Conservation (phyloP, 2,888 invertebrate species). For the Aricia artaxerxes region DNA sequence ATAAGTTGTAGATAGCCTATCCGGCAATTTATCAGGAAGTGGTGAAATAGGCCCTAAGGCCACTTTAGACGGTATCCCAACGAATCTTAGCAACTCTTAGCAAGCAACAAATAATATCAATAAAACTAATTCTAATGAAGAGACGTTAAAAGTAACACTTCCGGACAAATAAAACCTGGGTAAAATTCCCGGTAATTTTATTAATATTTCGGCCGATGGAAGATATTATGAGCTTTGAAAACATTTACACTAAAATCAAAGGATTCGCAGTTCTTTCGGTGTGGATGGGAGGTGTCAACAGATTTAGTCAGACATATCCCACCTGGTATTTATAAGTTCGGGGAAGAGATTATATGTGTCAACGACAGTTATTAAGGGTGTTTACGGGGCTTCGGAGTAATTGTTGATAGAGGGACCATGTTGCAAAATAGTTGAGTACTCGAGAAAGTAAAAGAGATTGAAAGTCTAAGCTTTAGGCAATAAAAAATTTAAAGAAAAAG, state of each 20-base stretch:
- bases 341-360: constrained; percentile 74
- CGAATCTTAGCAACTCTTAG: not conserved
- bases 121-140: not conserved
- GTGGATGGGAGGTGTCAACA: not conserved
- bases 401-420: constrained; percentile 15
- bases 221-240: constrained; percentile 17
- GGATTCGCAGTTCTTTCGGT: constrained; percentile 14
- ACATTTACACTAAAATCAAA: constrained; percentile 26
- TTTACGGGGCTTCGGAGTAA: constrained; percentile 55
- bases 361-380: constrained; percentile 69
- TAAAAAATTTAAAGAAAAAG: no score
- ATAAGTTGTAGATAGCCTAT: no score
- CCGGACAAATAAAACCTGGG: not conserved
- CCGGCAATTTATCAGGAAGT: no score
- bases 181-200: not conserved
- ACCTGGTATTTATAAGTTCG: constrained; percentile 22
- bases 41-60: no score
- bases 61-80: not conserved
- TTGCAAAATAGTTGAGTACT: not conserved
- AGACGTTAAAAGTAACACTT: not conserved
- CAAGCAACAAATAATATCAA: not conserved
- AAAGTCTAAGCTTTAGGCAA: no score
- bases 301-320: constrained; percentile 12
- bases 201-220: not conserved
- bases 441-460: not conserved